These are phyloP conservation scores for Benthosema pterotum DNA, from an alignment of 2,797 vertebrate species.

Conservation along the genomic window DNA sequence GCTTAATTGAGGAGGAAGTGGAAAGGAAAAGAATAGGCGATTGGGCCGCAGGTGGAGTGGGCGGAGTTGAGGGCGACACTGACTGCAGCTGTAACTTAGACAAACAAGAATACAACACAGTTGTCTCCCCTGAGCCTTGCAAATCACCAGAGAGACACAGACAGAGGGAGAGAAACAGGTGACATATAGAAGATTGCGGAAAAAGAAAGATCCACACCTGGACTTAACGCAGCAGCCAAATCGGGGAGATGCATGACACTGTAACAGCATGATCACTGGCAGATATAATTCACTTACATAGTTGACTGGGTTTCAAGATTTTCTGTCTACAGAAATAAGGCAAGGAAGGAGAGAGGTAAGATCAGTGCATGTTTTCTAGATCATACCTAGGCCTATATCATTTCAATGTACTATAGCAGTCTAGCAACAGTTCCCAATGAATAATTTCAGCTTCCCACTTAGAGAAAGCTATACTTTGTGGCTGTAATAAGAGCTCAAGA, in stretches of 20 bases:
- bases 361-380: background rate
- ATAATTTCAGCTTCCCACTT: too few relatives aligned
- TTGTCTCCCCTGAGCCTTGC: constrained; percentile 57
- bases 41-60: constrained; percentile 52
- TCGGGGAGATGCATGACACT: constrained; percentile 27
- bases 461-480: background rate
- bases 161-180: constrained; percentile 50
- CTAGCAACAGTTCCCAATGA: background rate
- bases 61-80: constrained; percentile 63
- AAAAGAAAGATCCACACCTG: constrained; percentile 24
- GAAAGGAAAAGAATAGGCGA: constrained; percentile 26
- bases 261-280: constrained; percentile 14
- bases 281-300: constrained; percentile 21
- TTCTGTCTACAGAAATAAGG: constrained; percentile 18
- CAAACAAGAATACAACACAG: constrained; percentile 60
- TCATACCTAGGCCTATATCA: background rate
- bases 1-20: constrained; percentile 9
- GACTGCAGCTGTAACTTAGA: constrained; percentile 56
- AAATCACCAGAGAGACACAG: constrained; percentile 37
- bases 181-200: constrained; percentile 49
- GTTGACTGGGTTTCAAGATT: constrained; percentile 17
- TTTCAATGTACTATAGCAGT: background rate
- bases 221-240: constrained; percentile 5
- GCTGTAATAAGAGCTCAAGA: background rate
- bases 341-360: constrained; percentile 10